phyloP scores from a whole-genome alignment of 1,140 invertebrate species.

The Caerostris darwini region DNA sequence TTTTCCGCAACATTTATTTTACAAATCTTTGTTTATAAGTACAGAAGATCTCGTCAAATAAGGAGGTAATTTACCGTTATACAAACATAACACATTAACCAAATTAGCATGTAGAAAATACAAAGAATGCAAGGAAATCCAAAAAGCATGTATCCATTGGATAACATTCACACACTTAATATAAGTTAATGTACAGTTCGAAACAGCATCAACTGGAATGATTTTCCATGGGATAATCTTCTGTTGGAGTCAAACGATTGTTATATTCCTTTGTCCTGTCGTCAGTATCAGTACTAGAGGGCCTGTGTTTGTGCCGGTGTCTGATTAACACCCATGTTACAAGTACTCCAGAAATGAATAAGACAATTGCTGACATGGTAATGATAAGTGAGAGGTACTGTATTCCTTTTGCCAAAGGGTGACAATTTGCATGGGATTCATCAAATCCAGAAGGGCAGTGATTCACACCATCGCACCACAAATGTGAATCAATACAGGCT shows the following conservation, averaged over 20 bases:
- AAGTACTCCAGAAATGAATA: conserved; percentile 31
- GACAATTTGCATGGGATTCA: conserved; percentile 87
- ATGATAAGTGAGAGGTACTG: conserved; percentile 56
- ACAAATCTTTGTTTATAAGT: not conserved
- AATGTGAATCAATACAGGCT: conserved; percentile 91
- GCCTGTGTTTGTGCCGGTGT: conserved; percentile 33
- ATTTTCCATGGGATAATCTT: conserved; percentile 66
- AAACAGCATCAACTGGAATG: conserved; percentile 31
- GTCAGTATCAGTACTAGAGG: not conserved
- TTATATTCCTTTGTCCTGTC: conserved; percentile 61
- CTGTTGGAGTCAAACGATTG: conserved; percentile 48
- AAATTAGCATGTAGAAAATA: not conserved
- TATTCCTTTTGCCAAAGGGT: conserved; percentile 69
- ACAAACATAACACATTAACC: not conserved
- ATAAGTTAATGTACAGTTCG: not conserved
- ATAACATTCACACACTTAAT: conserved; percentile 11
- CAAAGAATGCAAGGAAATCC: not conserved
- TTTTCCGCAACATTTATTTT: not conserved
- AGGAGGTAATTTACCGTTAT: not conserved
- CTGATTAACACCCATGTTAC: conserved; percentile 63
- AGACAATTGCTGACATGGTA: not conserved
- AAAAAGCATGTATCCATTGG: not conserved
- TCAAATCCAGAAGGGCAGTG: conserved; percentile 94
- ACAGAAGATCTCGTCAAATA: not conserved
- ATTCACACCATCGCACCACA: conserved; percentile 92